Percentiles rank a stretch among this genome's conserved stretches.
Evolutionary conservation across 2,888 invertebrate species (phyloP).

Genomic region (Psylliodes chrysocephalus): DNA sequence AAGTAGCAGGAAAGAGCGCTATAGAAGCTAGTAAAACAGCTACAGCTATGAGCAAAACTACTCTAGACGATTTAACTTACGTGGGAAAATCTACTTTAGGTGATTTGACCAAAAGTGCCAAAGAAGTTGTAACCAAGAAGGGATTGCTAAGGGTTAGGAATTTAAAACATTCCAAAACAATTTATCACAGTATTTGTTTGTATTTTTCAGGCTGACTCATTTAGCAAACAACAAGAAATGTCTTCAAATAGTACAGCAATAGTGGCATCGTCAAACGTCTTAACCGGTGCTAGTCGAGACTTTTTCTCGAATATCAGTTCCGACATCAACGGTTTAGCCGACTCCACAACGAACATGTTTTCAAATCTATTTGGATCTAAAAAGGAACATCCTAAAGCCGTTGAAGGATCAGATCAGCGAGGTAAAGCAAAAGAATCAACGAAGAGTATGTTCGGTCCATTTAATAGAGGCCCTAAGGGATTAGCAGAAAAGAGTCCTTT

Average conservation of each 20-base stretch:
- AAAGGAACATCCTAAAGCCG: constrained; percentile 60
- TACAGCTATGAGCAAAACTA: constrained; percentile 87
- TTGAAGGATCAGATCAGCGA: constrained; percentile 54
- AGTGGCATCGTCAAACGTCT: constrained; percentile 70
- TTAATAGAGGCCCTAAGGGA: constrained; percentile 82
- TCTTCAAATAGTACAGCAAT: constrained; percentile 70
- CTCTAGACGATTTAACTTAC: constrained; percentile 87
- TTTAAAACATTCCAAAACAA: background rate
- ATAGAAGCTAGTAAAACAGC: constrained; percentile 89
- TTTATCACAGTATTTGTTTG: background rate
- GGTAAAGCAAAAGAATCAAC: constrained; percentile 59
- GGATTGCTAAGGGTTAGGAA: constrained; percentile 85
- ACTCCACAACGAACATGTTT: constrained; percentile 93
- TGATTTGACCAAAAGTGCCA: constrained; percentile 90
- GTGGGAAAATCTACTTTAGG: constrained; percentile 91
- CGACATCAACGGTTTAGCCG: constrained; percentile 91
- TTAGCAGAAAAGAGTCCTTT: constrained; percentile 90
- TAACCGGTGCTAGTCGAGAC: constrained; percentile 78
- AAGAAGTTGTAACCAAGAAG: constrained; percentile 87
- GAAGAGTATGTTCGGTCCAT: constrained; percentile 76
- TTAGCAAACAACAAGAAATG: constrained; percentile 61
- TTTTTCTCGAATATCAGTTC: constrained; percentile 92
- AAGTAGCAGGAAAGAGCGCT: constrained; percentile 86
- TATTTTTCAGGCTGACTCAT: constrained; percentile 57
- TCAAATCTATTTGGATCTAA: constrained; percentile 90